These are phyloP conservation scores for Caenorhabditis tropicalis DNA, from an alignment of 1,140 invertebrate genomes.

Conservation along the genomic window DNA sequence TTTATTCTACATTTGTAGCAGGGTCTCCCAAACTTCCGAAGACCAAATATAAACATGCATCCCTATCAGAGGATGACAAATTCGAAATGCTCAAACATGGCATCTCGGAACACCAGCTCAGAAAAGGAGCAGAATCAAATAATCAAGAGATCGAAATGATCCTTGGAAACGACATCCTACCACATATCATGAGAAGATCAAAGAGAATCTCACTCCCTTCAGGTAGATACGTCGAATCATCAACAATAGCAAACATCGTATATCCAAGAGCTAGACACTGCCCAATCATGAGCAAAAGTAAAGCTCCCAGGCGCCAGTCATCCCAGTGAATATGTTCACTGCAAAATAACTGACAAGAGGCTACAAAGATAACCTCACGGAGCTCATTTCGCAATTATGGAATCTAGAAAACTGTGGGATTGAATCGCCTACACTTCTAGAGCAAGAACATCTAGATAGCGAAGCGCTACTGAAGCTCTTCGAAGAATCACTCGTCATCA, in stretches of 20 bases:
- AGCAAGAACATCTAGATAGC: background rate
- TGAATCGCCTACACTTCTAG: background rate
- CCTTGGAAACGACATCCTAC: background rate
- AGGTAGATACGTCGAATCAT: background rate
- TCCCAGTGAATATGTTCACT: background rate
- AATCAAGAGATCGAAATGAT: background rate
- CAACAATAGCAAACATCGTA: background rate
- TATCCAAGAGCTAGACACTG: background rate
- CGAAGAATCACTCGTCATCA: background rate
- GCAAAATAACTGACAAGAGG: too few species aligned
- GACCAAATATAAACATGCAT: too few species aligned
- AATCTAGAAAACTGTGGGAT: background rate
- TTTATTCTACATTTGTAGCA: too few species aligned
- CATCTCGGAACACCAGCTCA: background rate
- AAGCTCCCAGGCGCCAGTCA: background rate
- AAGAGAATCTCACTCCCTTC: background rate
- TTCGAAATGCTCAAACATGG: background rate
- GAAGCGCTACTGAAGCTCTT: background rate
- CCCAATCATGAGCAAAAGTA: background rate
- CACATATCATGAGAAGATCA: background rate
- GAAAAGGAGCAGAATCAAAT: background rate
- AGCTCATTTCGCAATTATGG: background rate
- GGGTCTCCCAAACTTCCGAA: too few species aligned
- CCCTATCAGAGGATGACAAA: too few species aligned
- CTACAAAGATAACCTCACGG: background rate